Percentiles rank a stretch among this genome's conserved stretches.
Conservation (phyloP, 2,113 vertebrate genomes). For the Trinectes maculatus region DNA sequence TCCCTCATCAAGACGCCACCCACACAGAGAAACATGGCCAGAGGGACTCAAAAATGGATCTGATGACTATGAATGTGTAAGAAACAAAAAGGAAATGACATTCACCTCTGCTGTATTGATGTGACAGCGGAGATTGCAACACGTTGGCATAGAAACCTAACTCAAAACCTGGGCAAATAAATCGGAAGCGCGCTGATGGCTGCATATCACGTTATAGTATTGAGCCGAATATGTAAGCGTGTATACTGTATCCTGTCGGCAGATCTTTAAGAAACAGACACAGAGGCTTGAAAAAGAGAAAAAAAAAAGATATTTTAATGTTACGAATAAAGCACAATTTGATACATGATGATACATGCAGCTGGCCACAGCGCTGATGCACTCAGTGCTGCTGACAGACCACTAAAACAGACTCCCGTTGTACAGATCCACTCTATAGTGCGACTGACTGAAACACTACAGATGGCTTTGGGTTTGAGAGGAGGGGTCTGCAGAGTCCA, state of each 20-base stretch:
- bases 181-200: not conserved
- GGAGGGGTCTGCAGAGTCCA: not conserved
- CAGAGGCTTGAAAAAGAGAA: slow-evolving; percentile 2
- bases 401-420: slow-evolving; percentile 32
- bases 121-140: not conserved
- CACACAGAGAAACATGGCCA: slow-evolving; percentile 5
- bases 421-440: slow-evolving; percentile 1
- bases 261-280: not conserved
- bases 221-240: not conserved
- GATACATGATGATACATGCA: not conserved
- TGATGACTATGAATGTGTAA: not conserved
- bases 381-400: slow-evolving; percentile 23
- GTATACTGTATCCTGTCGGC: not conserved
- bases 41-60: not conserved
- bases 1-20: not conserved
- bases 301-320: slow-evolving; percentile 18
- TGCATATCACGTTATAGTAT: not conserved
- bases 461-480: slow-evolving; percentile 31
- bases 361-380: slow-evolving; percentile 16
- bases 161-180: not conserved
- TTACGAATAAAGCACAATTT: slow-evolving; percentile 26
- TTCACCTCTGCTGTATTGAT: not conserved
- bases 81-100: not conserved
- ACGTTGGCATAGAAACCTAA: too few relatives aligned
- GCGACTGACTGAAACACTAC: slow-evolving; percentile 32